Evolutionary conservation across 2,113 vertebrate species (phyloP), one percentile per base, ranked within the genome.

Genomic region (Acanthisitta chloris): DNA sequence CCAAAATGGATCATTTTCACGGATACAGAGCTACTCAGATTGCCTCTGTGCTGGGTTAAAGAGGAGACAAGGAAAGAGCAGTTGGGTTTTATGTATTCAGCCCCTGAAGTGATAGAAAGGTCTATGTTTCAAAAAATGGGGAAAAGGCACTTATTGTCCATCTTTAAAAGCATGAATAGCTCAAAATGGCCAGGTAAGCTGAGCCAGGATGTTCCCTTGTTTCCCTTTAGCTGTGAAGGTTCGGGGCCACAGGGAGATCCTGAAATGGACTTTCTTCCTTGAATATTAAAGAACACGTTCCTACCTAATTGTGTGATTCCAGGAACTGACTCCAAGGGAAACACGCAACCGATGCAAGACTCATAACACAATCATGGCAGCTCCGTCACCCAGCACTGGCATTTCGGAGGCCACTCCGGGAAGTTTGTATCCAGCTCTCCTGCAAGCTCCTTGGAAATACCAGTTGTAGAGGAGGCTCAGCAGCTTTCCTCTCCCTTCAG

Each of bases 261-360:
- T 5, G 17, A 92, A 92, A 93, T 12, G 36, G 92, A 95, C 88
- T 95, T 96, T 95, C 83, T 94, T 94, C 92, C 86, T 93, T 86
- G 67, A 95, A 92, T 93, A 96, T 96, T 95, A 91, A 66, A 88
- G 88, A 88, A 93, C 34, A 25, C 34, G 8, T 93, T 92, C 92
- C 80, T 97, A 70, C 80, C 51, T 96, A 94, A 96, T 96, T 95
- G 96, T 91, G 91, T 25, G 95, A 96, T 97, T 97, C 94, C 95
- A 94, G 96, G 95, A 97, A 97, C 95, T 94, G 96, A 95, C 96
- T 95, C 88, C 80, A 88, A 84, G 82, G 46, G 86, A 95, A 92
- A 81, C 67, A 97, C 0, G 83, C 77, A 66, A 70, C 92, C 72
- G 73, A 64, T 59, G 91, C 86, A 71, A 96, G 94, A 96, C 80